These are phyloP conservation scores for Lepidostoma basale DNA, from an alignment of 1,140 invertebrate genomes.

Conservation along the genomic window DNA sequence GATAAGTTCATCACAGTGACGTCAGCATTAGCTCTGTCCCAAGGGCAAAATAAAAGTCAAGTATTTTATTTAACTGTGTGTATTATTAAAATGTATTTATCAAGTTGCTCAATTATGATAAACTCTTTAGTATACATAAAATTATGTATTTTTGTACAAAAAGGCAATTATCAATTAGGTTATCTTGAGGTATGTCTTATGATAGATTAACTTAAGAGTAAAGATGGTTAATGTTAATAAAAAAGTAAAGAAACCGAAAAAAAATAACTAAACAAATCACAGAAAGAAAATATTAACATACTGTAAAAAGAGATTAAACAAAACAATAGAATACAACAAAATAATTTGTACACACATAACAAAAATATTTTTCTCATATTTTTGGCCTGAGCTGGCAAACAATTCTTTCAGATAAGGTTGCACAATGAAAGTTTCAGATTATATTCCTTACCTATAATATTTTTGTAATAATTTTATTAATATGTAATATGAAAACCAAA, in stretches of 20 bases:
- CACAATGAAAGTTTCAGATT: no score
- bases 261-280: background rate
- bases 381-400: no score
- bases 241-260: background rate
- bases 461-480: no score
- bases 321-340: background rate
- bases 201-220: background rate
- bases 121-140: no score
- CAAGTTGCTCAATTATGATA: background rate
- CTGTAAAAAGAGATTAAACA: background rate
- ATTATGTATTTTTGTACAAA: conserved; percentile 25
- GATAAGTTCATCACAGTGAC: no score
- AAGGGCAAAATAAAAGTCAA: background rate
- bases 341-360: background rate
- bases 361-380: no score
- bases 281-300: background rate
- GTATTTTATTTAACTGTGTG: background rate
- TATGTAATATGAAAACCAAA: no score
- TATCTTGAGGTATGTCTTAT: background rate
- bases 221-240: background rate
- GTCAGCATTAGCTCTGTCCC: no score
- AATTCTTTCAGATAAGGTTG: no score
- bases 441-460: no score
- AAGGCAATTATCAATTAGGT: conserved; percentile 11
- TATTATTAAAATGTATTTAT: conserved; percentile 16